Conservation (phyloP, 2,888 invertebrate genomes). For the Sesia apiformis region DNA sequence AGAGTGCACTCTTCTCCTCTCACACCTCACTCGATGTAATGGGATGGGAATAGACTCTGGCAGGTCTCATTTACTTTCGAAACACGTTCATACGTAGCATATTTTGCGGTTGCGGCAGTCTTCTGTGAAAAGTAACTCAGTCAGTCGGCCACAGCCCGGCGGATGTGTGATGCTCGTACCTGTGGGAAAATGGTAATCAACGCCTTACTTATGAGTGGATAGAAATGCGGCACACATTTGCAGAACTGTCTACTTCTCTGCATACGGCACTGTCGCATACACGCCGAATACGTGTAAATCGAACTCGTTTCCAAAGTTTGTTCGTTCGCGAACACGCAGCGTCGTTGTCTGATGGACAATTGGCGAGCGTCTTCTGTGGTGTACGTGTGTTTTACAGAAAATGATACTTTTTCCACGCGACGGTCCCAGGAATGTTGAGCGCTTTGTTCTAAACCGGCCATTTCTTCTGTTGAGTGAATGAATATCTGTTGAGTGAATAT, state of each 20-base stretch:
- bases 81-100: no score
- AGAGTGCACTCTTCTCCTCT: no score
- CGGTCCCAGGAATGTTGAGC: slow-evolving; percentile 82
- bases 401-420: slow-evolving; percentile 74
- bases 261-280: slow-evolving; percentile 84
- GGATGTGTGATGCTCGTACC: no score
- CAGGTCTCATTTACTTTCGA: no score
- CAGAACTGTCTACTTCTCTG: slow-evolving; percentile 76
- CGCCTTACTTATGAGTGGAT: slow-evolving; percentile 71
- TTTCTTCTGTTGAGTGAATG: slow-evolving; percentile 80
- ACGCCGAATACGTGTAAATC: slow-evolving; percentile 82
- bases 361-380: slow-evolving; percentile 84
- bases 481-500: slow-evolving; percentile 53
- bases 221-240: slow-evolving; percentile 83
- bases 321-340: slow-evolving; percentile 83
- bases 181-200: no score
- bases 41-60: no score
- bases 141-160: no score
- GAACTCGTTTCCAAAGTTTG: slow-evolving; percentile 73
- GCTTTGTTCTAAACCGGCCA: slow-evolving; percentile 79
- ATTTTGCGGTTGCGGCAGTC: no score
- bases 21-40: no score
- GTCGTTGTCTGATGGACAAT: slow-evolving; percentile 77
- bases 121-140: no score
- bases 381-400: slow-evolving; percentile 84